Evolutionary conservation across 1,140 invertebrate species (phyloP).

Genomic region (Drosophila bipectinata): DNA sequence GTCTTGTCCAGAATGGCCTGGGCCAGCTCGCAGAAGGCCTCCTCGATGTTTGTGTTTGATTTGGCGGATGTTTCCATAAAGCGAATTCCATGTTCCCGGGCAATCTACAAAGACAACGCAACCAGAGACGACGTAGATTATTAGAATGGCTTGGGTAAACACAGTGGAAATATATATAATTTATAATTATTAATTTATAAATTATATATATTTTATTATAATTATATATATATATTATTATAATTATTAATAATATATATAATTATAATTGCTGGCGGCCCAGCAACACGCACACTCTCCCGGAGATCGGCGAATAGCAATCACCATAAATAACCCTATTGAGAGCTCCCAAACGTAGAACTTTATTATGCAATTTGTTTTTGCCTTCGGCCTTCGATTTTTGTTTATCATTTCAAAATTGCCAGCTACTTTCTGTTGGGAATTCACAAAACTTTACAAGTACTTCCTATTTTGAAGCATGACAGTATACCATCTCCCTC

Average conservation of each 20-base stretch:
- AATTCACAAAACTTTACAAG: too few relatives aligned
- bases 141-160: slow-evolving; percentile 9
- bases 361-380: neutral
- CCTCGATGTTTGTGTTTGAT: slow-evolving; percentile 98
- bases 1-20: slow-evolving; percentile 97
- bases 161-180: slow-evolving; percentile 6
- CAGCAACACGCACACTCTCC: neutral
- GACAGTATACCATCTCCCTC: too few relatives aligned
- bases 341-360: neutral
- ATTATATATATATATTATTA: too few relatives aligned
- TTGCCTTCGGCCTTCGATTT: neutral
- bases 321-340: neutral
- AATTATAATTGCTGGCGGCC: neutral
- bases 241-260: too few relatives aligned
- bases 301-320: neutral
- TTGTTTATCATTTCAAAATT: neutral
- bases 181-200: too few relatives aligned
- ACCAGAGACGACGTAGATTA: neutral
- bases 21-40: slow-evolving; percentile 98
- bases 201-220: too few relatives aligned
- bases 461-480: too few relatives aligned
- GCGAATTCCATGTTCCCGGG: slow-evolving; percentile 97
- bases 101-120: slow-evolving; percentile 89
- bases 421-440: too few relatives aligned
- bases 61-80: slow-evolving; percentile 99